Conservation (phyloP, 2,888 invertebrate genomes). For the Druceiella hillmani region DNA sequence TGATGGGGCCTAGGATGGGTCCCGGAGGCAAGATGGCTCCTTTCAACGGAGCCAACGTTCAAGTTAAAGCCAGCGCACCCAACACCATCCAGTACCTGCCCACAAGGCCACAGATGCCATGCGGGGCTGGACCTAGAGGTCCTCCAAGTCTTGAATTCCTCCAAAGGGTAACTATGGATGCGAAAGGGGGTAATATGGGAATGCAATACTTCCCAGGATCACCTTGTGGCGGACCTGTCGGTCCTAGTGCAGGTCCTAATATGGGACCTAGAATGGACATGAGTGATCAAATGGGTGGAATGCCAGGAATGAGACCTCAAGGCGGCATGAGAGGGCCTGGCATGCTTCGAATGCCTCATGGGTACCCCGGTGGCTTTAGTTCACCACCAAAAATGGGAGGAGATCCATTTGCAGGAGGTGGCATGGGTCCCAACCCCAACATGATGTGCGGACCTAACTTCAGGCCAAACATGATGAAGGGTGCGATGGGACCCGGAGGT, state of each 20-base stretch:
- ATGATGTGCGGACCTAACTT: slow-evolving; percentile 40
- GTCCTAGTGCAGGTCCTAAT: too few relatives aligned
- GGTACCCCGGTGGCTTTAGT: slow-evolving; percentile 40
- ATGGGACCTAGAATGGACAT: slow-evolving; percentile 49
- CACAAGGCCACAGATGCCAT: slow-evolving; percentile 81
- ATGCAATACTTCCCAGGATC: slow-evolving; percentile 70
- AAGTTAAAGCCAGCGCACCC: slow-evolving; percentile 94
- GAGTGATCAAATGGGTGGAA: slow-evolving; percentile 36
- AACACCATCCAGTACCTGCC: slow-evolving; percentile 98
- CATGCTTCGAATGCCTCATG: slow-evolving; percentile 46
- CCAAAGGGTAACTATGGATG: slow-evolving; percentile 76
- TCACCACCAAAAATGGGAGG: slow-evolving; percentile 44
- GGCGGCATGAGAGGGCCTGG: slow-evolving; percentile 39
- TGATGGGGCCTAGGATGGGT: slow-evolving; percentile 63
- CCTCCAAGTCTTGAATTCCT: slow-evolving; percentile 88
- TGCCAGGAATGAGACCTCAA: slow-evolving; percentile 51
- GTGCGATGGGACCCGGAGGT: slow-evolving; percentile 35
- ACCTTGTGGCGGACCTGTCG: slow-evolving; percentile 44
- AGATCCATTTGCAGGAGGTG: slow-evolving; percentile 32
- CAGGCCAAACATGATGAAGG: slow-evolving; percentile 36
- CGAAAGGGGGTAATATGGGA: slow-evolving; percentile 53
- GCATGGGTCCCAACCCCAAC: slow-evolving; percentile 27
- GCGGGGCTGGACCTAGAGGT: slow-evolving; percentile 64
- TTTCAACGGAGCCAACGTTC: slow-evolving; percentile 67
- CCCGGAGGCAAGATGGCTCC: slow-evolving; percentile 53